Percentiles rank a stretch among this genome's conserved stretches.
Conservation (phyloP, 2,888 invertebrate genomes). For the Hirtodrosophila confusa region DNA sequence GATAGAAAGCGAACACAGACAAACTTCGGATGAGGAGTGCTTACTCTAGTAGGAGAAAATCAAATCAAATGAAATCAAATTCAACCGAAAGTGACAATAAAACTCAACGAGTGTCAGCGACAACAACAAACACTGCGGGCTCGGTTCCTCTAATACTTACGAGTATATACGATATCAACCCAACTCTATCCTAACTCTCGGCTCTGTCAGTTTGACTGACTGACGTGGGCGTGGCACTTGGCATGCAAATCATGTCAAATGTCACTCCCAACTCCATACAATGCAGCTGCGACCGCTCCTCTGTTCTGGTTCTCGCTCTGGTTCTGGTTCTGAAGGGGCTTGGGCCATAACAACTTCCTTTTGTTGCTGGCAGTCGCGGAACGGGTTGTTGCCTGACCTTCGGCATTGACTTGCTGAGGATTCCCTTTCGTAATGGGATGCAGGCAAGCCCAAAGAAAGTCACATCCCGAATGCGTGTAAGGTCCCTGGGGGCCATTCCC, state of each 20-base stretch:
- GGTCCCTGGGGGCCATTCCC: constrained; percentile 24
- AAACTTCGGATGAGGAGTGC: background rate
- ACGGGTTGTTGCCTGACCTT: constrained; percentile 66
- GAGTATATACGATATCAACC: background rate
- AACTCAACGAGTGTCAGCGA: constrained; percentile 68
- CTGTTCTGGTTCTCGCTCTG: constrained; percentile 6
- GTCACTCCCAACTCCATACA: constrained; percentile 59
- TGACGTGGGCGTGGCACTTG: constrained; percentile 77
- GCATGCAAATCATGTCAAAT: constrained; percentile 80
- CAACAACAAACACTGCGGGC: constrained; percentile 25
- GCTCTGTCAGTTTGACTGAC: constrained; percentile 54
- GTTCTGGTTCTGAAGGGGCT: constrained; percentile 30
- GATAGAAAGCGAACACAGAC: constrained; percentile 55
- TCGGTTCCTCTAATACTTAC: constrained; percentile 15
- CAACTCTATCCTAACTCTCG: constrained; percentile 22
- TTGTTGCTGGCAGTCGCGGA: constrained; percentile 24
- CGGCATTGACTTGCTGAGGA: constrained; percentile 42
- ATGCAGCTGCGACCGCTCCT: constrained; percentile 60
- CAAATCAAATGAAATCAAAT: constrained; percentile 51
- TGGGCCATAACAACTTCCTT: constrained; percentile 43
- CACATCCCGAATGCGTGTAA: constrained; percentile 8
- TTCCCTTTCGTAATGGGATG: constrained; percentile 41
- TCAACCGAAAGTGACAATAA: constrained; percentile 71
- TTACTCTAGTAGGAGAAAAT: background rate
- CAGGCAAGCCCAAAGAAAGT: constrained; percentile 26